phyloP scores from a whole-genome alignment of 2,113 vertebrate genomes.

The Morone chrysops region DNA sequence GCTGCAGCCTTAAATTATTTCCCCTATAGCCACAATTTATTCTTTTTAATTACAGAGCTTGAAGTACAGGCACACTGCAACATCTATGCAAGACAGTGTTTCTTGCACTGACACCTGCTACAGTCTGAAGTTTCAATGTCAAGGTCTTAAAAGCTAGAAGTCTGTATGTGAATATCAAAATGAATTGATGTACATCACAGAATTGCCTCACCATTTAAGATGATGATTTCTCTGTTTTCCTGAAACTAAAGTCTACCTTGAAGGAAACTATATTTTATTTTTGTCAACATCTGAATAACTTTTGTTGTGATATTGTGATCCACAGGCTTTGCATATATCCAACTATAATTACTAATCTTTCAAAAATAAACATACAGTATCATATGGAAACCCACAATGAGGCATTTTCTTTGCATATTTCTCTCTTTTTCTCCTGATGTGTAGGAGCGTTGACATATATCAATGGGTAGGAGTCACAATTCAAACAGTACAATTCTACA shows the following conservation, averaged over 20 bases:
- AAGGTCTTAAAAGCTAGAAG: background rate
- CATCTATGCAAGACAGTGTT: slow-evolving; percentile 4
- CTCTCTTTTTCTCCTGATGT: background rate
- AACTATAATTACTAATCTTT: background rate
- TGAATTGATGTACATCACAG: background rate
- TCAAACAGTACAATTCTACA: background rate
- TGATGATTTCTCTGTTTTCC: background rate
- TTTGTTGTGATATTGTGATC: background rate
- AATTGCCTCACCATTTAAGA: background rate
- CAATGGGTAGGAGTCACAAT: background rate
- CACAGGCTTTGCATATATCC: background rate
- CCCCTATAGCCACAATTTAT: slow-evolving; percentile 9
- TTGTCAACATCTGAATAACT: background rate
- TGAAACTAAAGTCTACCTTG: background rate
- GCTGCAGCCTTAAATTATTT: slow-evolving; percentile 34
- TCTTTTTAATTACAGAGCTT: slow-evolving; percentile 32
- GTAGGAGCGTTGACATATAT: no score
- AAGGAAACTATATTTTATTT: background rate
- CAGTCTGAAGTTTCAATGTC: background rate
- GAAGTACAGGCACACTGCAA: slow-evolving; percentile 24
- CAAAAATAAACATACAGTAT: background rate
- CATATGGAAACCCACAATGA: background rate
- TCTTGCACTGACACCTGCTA: background rate
- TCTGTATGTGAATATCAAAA: slow-evolving; percentile 11
- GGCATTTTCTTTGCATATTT: background rate